A percentile compares a stretch with the other conserved stretches of the same genome.
Evolutionary conservation across 2,113 vertebrate species (phyloP).

Genomic region (Hydropotes inermis): DNA sequence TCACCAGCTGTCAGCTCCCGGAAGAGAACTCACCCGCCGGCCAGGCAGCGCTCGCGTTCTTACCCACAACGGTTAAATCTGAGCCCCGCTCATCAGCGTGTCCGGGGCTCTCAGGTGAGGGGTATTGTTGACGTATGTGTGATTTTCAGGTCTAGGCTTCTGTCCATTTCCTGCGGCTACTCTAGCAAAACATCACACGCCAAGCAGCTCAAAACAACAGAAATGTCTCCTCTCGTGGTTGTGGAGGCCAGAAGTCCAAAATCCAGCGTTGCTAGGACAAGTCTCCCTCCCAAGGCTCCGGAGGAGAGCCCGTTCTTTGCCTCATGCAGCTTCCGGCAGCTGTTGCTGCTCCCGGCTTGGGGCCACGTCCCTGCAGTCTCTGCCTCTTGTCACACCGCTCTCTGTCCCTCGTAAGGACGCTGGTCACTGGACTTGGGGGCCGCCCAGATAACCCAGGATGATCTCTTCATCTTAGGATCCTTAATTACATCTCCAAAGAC

Average conservation of each 20-base stretch:
- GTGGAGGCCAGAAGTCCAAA: background rate
- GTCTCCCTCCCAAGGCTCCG: accelerated
- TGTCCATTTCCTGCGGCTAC: accelerated
- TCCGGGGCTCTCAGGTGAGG: accelerated
- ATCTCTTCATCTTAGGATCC: background rate
- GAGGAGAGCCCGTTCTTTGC: background rate
- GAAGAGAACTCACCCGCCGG: background rate
- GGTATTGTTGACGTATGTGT: accelerated
- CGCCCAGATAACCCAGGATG: background rate
- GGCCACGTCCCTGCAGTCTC: background rate
- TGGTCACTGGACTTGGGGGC: background rate
- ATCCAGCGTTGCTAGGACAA: accelerated
- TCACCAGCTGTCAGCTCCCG: background rate
- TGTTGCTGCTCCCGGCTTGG: background rate
- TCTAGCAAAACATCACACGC: accelerated
- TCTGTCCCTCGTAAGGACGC: background rate
- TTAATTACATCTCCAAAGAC: background rate
- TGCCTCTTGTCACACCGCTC: background rate
- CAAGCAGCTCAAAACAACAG: background rate
- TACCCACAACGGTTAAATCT: accelerated
- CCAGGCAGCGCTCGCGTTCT: background rate
- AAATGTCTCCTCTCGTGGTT: background rate
- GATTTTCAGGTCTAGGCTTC: background rate
- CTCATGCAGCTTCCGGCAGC: accelerated
- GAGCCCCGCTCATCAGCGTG: background rate